Percentiles rank a stretch among this genome's conserved stretches.
These are phyloP conservation scores for Argentina silus DNA, from an alignment of 2,797 vertebrate genomes.

Conservation along the genomic window DNA sequence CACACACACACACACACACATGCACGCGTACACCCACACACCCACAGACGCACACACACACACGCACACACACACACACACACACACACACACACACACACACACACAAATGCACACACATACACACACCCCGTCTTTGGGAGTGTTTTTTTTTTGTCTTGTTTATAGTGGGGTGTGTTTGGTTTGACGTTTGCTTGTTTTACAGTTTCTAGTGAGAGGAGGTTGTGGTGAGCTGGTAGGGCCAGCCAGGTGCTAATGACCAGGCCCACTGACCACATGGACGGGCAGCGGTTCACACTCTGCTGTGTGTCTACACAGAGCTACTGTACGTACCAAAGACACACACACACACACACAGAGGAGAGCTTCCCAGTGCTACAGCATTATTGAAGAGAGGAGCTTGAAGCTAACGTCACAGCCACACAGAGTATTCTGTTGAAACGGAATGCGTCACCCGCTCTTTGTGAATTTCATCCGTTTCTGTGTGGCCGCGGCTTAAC, in stretches of 20 bases:
- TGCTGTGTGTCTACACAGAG: constrained; percentile 40
- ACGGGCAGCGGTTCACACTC: constrained; percentile 42
- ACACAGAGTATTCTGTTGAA: no score
- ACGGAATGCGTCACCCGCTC: no score
- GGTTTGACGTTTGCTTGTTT: constrained; percentile 48
- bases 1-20: no score
- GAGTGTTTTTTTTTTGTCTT: constrained; percentile 21
- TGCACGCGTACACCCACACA: no score
- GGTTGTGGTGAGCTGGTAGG: constrained; percentile 26
- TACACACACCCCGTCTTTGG: constrained; percentile 30
- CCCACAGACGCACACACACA: no score
- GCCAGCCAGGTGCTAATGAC: constrained; percentile 60
- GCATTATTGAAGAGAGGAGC: no score
- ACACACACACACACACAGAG: constrained; percentile 12
- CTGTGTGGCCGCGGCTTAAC: not conserved
- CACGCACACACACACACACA: no score
- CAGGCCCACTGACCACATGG: constrained; percentile 55
- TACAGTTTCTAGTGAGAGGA: constrained; percentile 36
- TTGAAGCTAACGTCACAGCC: no score
- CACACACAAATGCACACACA: no score
- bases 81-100: no score
- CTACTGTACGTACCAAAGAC: constrained; percentile 4
- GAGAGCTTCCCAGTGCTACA: no score
- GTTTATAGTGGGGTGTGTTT: constrained; percentile 29
- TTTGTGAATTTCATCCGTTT: no score